A percentile compares a stretch with the other conserved stretches of the same genome.
These are phyloP conservation scores for Halocynthia aurantium DNA, from an alignment of 23 tunicate species.

Conservation along the genomic window DNA sequence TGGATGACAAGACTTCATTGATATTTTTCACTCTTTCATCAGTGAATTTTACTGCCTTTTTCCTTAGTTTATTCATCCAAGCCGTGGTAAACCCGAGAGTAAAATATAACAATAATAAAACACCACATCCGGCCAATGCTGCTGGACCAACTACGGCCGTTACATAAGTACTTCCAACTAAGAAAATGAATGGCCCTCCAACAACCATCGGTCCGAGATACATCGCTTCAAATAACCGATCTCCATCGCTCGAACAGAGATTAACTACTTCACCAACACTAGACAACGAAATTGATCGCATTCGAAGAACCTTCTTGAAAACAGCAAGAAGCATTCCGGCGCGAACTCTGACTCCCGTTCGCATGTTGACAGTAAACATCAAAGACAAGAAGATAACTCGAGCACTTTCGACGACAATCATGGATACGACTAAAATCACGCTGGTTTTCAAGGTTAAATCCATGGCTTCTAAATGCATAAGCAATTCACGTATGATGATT, in stretches of 20 bases:
- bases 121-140: slow-evolving; percentile 50
- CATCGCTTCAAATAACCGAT: slow-evolving; percentile 54
- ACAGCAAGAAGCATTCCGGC: slow-evolving; percentile 43
- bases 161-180: slow-evolving; percentile 41
- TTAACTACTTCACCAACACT: slow-evolving; percentile 75
- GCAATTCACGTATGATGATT: slow-evolving; percentile 32
- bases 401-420: slow-evolving; percentile 27
- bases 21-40: slow-evolving; percentile 50
- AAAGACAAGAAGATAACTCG: slow-evolving; percentile 33
- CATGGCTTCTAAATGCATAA: slow-evolving; percentile 33
- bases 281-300: slow-evolving; percentile 18
- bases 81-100: slow-evolving; percentile 33
- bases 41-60: slow-evolving; percentile 30
- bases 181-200: slow-evolving; percentile 49
- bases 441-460: slow-evolving; percentile 13
- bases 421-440: slow-evolving; percentile 18
- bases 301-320: slow-evolving; percentile 52
- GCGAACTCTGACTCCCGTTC: slow-evolving; percentile 50
- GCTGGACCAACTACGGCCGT: slow-evolving; percentile 53
- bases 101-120: slow-evolving; percentile 33
- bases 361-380: slow-evolving; percentile 42
- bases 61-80: slow-evolving; percentile 35
- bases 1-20: slow-evolving; percentile 61
- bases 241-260: slow-evolving; percentile 85
- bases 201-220: slow-evolving; percentile 27